Conservation (phyloP, 2,888 invertebrate genomes). For the Diadegma fenestrale region DNA sequence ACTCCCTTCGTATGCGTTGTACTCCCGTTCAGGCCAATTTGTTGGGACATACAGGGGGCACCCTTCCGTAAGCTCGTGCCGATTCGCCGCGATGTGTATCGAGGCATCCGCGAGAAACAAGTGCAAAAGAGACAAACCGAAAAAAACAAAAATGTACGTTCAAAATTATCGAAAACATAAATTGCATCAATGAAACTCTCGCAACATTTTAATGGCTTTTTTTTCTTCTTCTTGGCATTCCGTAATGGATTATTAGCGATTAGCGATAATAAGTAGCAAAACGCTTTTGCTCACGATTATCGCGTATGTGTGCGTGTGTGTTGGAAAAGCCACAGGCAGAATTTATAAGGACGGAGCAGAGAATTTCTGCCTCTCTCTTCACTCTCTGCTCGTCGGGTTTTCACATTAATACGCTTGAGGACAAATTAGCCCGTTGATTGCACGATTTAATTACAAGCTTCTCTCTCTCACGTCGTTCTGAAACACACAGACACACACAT, state of each 20-base stretch:
- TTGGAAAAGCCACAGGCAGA: conserved; percentile 14
- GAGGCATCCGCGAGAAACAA: not conserved
- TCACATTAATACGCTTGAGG: conserved; percentile 82
- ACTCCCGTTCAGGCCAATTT: conserved; percentile 65
- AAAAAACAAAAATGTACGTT: conserved; percentile 11
- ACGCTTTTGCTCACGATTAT: not conserved
- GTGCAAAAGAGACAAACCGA: not conserved
- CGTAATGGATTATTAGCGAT: conserved; percentile 53
- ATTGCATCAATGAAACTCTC: conserved; percentile 35
- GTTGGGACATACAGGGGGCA: conserved; percentile 58
- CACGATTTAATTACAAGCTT: conserved; percentile 83
- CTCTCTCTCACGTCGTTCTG: conserved; percentile 57
- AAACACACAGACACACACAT: not conserved
- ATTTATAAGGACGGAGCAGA: not conserved
- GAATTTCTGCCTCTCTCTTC: conserved; percentile 41
- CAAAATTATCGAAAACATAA: conserved; percentile 55
- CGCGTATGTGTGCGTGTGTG: not conserved
- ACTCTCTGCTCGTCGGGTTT: conserved; percentile 71
- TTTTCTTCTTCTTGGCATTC: conserved; percentile 31
- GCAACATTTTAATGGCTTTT: conserved; percentile 25
- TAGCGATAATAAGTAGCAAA: conserved; percentile 46
- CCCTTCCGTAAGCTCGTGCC: conserved; percentile 65
- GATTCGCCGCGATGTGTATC: conserved; percentile 54
- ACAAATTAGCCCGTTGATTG: conserved; percentile 84
- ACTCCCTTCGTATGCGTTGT: conserved; percentile 38